A percentile compares a stretch with the other conserved stretches of the same genome.
These are phyloP conservation scores for Blomia tropicalis DNA, from an alignment of 2,888 invertebrate genomes.

Conservation along the genomic window DNA sequence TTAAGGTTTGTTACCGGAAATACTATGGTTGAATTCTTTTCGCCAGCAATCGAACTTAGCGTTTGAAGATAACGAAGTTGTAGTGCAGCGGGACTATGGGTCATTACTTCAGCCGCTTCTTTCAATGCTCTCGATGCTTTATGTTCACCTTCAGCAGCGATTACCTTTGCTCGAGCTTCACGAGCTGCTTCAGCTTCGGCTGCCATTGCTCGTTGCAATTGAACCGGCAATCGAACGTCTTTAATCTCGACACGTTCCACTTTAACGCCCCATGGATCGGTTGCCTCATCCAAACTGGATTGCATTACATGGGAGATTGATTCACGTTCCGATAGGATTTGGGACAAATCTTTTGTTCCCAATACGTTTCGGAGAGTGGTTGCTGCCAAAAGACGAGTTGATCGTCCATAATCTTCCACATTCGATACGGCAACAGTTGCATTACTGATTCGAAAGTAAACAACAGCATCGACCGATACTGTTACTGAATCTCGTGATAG, in stretches of 20 bases:
- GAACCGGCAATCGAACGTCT: slow-evolving; percentile 58
- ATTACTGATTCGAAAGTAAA: slow-evolving; percentile 58
- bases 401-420: slow-evolving; percentile 55
- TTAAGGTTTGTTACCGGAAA: slow-evolving; percentile 25
- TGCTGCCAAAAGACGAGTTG: slow-evolving; percentile 56
- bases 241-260: slow-evolving; percentile 47
- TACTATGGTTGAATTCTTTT: slow-evolving; percentile 31
- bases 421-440: slow-evolving; percentile 93
- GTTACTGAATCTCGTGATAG: slow-evolving; percentile 33
- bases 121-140: slow-evolving; percentile 65
- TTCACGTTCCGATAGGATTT: slow-evolving; percentile 88
- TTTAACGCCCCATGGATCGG: slow-evolving; percentile 89
- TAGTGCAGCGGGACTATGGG: slow-evolving; percentile 61
- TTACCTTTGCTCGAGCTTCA: slow-evolving; percentile 55
- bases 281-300: slow-evolving; percentile 66
- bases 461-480: slow-evolving; percentile 34
- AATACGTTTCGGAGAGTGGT: slow-evolving; percentile 52
- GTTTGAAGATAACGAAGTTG: slow-evolving; percentile 37
- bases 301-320: slow-evolving; percentile 84
- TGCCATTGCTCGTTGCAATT: slow-evolving; percentile 63
- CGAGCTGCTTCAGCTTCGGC: slow-evolving; percentile 64
- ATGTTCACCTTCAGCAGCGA: slow-evolving; percentile 71
- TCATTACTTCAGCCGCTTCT: slow-evolving; percentile 71
- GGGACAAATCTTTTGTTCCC: slow-evolving; percentile 85
- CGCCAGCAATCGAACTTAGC: slow-evolving; percentile 30